These are phyloP conservation scores for Ictidomys tridecemlineatus DNA, from an alignment of 2,113 vertebrate genomes.

Conservation along the genomic window DNA sequence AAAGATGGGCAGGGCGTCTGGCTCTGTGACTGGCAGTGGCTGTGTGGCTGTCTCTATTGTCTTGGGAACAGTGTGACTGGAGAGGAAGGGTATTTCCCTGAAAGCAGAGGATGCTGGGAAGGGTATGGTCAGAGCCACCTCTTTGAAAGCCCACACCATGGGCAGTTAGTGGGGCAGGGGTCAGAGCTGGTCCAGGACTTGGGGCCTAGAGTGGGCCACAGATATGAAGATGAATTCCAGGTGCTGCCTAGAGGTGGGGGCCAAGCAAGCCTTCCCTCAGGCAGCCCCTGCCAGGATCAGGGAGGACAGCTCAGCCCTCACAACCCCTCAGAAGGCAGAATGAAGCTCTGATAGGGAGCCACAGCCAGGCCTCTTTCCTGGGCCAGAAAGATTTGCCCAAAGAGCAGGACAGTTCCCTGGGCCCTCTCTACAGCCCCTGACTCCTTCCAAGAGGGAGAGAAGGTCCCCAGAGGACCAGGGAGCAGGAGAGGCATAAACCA, in stretches of 20 bases:
- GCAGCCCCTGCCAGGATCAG: neutral
- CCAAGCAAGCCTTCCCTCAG: neutral
- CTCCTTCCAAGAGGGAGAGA: neutral
- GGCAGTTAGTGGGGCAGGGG: neutral
- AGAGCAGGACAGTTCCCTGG: neutral
- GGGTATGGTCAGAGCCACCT: no score
- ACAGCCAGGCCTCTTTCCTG: neutral
- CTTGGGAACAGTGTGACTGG: neutral
- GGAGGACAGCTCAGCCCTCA: neutral
- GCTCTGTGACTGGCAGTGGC: neutral
- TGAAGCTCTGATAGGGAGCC: neutral
- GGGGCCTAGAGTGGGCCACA: neutral
- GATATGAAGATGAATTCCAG: neutral
- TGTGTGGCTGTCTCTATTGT: rapidly evolving
- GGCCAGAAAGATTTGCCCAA: neutral
- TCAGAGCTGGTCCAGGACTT: neutral
- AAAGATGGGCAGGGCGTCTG: neutral
- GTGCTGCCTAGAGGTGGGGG: neutral
- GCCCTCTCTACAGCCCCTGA: neutral
- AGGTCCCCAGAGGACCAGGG: neutral
- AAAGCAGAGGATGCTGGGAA: neutral
- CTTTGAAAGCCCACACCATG: neutral
- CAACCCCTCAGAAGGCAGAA: neutral
- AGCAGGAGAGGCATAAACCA: neutral
- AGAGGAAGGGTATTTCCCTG: neutral